phyloP scores from a whole-genome alignment of 2,113 vertebrate species.

The Takifugu bimaculatus region DNA sequence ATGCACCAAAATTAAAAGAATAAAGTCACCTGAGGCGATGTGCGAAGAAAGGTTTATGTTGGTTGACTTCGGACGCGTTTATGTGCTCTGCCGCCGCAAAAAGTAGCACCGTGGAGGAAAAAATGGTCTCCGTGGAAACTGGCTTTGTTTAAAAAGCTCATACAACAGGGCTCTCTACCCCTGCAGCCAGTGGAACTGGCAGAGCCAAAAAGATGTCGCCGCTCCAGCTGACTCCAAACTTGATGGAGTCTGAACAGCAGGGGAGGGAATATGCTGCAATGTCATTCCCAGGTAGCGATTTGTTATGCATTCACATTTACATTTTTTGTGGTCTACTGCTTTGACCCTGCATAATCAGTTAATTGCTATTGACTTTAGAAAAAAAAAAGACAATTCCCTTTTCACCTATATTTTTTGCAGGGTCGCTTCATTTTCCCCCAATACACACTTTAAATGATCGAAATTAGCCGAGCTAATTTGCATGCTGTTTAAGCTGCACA shows the following conservation, averaged over 20 bases:
- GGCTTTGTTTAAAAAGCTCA: conserved; percentile 61
- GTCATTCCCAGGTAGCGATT: no score
- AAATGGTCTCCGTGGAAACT: conserved; percentile 68
- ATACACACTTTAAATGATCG: conserved; percentile 14
- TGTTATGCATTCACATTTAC: no score
- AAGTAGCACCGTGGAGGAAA: conserved; percentile 33
- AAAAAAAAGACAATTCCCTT: no score
- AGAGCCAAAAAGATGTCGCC: conserved; percentile 15
- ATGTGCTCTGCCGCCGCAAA: conserved; percentile 45
- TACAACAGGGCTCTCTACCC: conserved; percentile 45
- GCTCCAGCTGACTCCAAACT: not conserved
- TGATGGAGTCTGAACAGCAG: conserved; percentile 7
- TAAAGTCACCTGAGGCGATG: no score
- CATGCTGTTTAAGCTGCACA: conserved; percentile 33
- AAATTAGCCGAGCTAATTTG: conserved; percentile 16
- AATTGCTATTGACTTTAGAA: no score
- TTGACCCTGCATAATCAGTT: no score
- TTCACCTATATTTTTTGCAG: not conserved
- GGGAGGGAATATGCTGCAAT: no score
- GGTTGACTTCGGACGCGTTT: conserved; percentile 28
- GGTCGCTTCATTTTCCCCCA: conserved; percentile 13
- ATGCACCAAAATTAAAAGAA: not conserved
- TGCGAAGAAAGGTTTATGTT: no score
- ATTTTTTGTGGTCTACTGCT: no score
- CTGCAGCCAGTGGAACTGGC: conserved; percentile 18